Base-by-base conservation (phyloP, 2,888 invertebrate species). In the Phasia obesa region DNA sequence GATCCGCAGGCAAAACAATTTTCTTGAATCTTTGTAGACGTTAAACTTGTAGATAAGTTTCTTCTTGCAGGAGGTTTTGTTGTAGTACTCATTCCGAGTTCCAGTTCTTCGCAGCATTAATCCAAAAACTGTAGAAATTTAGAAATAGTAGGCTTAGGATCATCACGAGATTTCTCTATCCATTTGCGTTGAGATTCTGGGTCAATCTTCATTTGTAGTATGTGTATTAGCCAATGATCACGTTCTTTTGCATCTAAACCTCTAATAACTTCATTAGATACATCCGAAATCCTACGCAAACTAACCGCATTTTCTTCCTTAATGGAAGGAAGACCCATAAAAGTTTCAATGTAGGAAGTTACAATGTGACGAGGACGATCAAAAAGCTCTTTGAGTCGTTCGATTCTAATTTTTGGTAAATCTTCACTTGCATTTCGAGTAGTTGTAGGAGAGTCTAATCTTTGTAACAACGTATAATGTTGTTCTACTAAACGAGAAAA, bases 311-410 rank as follows among this genome's bases (percentile, higher is more conserved):
- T 35, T 11, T 55, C 38, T 7, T 69, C 67, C 1, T 42, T 25
- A 9, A 42, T 51, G 4, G 80, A n/a, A 27, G 74, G 35, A 3
- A 74, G 31, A 9, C 47, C 15, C 35, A 75, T 51, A 15, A 83
- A 83, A 0, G 69, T 51, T 31, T 79, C 76, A 38, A 82, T 80
- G 21, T 57, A 82, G 11, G 80, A 81, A 3, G 57, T 65, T 0
- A 78, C 64, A 15, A 84, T 83, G 2, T 80, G 62, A 38, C 65
- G 59, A 11, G 70, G 73, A 7, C 67, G 53, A 35, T 84, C 78
- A 23, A 51, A 84, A 3, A 84, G 73, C 9, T 65, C 74, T 19
- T 67, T 64, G 1, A 81, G 55, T 9, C 65, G 15, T 9, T 53
- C 65, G 4, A 35, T 35, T 35, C 35, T 35, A 11, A 35, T 35